Percentiles rank a stretch among this genome's conserved stretches.
Evolutionary conservation across 2,797 vertebrate genomes (phyloP).

Genomic region (Cheirogaleus major): DNA sequence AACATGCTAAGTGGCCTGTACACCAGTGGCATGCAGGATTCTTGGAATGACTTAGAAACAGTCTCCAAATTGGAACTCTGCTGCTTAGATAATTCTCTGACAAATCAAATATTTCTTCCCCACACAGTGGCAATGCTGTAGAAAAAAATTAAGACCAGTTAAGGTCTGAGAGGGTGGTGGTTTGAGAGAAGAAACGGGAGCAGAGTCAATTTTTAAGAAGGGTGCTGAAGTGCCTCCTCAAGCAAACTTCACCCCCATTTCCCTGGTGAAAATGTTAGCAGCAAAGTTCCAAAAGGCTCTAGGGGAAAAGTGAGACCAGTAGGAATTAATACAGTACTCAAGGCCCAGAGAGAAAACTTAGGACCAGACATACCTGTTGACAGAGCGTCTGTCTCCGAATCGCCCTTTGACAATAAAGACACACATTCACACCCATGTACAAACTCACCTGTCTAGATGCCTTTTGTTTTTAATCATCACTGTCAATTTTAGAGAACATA

Average conservation of each 20-base stretch:
- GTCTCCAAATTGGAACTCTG: not conserved
- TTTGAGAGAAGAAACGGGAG: not conserved
- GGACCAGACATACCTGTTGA: not conserved
- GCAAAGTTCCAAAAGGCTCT: not conserved
- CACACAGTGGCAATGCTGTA: not conserved
- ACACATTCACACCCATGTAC: not conserved
- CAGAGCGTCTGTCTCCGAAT: not conserved
- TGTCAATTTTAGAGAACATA: not conserved
- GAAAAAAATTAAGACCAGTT: not conserved
- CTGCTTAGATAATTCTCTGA: not conserved
- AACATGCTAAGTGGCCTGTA: not conserved
- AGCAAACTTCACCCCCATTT: not conserved
- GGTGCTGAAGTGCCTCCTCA: not conserved
- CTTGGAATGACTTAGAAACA: not conserved
- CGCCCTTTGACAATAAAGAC: not conserved
- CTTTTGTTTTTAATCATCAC: conserved; percentile 2
- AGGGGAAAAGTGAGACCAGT: not conserved
- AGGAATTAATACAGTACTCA: not conserved
- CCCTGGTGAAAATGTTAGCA: not conserved
- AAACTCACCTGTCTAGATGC: not conserved
- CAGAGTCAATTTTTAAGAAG: not conserved
- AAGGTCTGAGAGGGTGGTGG: not conserved
- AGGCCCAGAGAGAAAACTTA: not conserved
- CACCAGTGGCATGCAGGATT: not conserved
- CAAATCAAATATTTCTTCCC: not conserved